Conservation (phyloP, 1,140 invertebrate species). For the Drosophila repleta region DNA sequence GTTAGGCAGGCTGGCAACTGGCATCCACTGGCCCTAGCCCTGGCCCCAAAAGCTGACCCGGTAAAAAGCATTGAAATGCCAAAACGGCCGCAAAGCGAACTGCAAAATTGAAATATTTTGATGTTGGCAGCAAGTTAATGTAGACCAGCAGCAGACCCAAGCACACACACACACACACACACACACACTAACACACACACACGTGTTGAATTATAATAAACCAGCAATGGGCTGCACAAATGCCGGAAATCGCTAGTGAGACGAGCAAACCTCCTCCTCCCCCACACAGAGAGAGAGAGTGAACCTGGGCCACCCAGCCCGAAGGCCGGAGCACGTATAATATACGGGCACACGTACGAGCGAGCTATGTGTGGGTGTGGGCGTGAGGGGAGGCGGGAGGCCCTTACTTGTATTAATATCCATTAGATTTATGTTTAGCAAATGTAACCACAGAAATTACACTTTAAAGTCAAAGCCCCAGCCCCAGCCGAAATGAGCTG, state of each 20-base stretch:
- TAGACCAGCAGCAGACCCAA: constrained; percentile 36
- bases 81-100: constrained; percentile 71
- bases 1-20: no score
- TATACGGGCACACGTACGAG: constrained; percentile 71
- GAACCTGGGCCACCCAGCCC: constrained; percentile 5
- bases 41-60: constrained; percentile 28
- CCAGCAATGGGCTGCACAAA: constrained; percentile 74
- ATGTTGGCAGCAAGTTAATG: constrained; percentile 66
- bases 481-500: constrained; percentile 43
- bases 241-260: constrained; percentile 77
- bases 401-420: constrained; percentile 78
- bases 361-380: background rate
- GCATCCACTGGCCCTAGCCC: background rate
- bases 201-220: constrained; percentile 81
- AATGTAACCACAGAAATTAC: constrained; percentile 81
- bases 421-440: constrained; percentile 81
- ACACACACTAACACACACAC: constrained; percentile 36
- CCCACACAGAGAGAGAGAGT: constrained; percentile 2
- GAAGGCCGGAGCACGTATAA: constrained; percentile 61
- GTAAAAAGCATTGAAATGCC: constrained; percentile 65
- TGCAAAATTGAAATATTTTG: constrained; percentile 80
- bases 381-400: background rate
- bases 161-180: constrained; percentile 6
- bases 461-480: constrained; percentile 63
- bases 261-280: constrained; percentile 28